Evolutionary conservation across 2,888 invertebrate genomes (phyloP), one percentile per base, ranked within the genome.

Genomic region (Embidobia sp.): DNA sequence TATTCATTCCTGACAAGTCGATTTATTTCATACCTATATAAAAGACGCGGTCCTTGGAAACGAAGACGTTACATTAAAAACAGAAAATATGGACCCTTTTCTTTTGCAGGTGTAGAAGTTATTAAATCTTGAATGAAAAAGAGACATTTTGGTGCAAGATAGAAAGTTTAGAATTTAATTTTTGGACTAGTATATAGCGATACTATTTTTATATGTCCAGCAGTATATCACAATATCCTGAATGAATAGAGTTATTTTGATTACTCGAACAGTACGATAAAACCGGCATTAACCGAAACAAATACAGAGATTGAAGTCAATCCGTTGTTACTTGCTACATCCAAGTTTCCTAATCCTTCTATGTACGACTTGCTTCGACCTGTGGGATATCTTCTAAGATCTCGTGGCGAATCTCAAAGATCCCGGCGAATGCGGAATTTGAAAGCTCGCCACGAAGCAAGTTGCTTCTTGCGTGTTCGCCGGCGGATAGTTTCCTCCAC

Each of bases 401-500:
- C 61, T 66, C 40, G 40, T 33, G 53, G 74, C 53, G 74, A 61
- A 61, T 74, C 53, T 61, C 66, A 61, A 77, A 77, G 72, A 77
- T 72, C 72, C 67, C 5, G 37, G 57, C 55, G 70, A 59, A 64
- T 63, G 57, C 51, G 31, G 51, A 57, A 70, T 74, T 61, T 55
- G 74, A 73, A 73, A 74, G 75, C 75, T 69, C 67, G 57, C 76
- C 69, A 37, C 76, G 69, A 49, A 70, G 70, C 64, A 70, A 53
- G 40, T 55, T 63, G 33, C 67, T 48, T 48, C 63, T 53, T 40
- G 64, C 53, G 19, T 27, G 49, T 44, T 75, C 59, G 49, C 73
- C 48, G 51, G 2, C 27, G 84, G 82, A 83, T 85, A 84, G 85
- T 84, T 85, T 73, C 80, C 83, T 84, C 79, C 78, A 80, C 82